A percentile compares a stretch with the other conserved stretches of the same genome.
phyloP scores from a whole-genome alignment of 2,888 invertebrate genomes.

The Merodon equestris region DNA sequence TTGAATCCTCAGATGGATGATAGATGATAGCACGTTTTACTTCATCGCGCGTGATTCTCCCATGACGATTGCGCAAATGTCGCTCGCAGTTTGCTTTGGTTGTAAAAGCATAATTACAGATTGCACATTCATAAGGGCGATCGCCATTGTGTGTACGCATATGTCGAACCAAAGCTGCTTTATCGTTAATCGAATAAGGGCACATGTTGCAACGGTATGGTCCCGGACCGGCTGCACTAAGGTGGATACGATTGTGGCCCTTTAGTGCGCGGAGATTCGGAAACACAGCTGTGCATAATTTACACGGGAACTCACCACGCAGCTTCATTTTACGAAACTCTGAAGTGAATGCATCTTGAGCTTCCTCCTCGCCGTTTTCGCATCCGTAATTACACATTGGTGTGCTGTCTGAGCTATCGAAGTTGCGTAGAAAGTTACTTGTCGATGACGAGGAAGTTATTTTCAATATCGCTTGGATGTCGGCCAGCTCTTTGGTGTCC shows the following conservation, averaged over 20 bases:
- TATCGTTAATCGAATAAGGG: slow-evolving; percentile 89
- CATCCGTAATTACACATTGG: slow-evolving; percentile 78
- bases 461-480: slow-evolving; percentile 90
- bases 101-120: slow-evolving; percentile 98
- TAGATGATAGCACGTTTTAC: slow-evolving; percentile 93
- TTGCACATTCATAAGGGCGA: slow-evolving; percentile 94
- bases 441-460: slow-evolving; percentile 83
- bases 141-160: slow-evolving; percentile 97
- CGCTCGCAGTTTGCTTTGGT: slow-evolving; percentile 98
- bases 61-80: slow-evolving; percentile 94
- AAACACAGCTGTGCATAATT: slow-evolving; percentile 92
- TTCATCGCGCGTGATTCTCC: slow-evolving; percentile 91
- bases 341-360: slow-evolving; percentile 90
- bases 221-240: slow-evolving; percentile 87
- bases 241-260: slow-evolving; percentile 92
- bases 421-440: slow-evolving; percentile 83
- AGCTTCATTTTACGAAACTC: slow-evolving; percentile 94
- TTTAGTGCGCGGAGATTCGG: slow-evolving; percentile 93
- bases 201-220: slow-evolving; percentile 97
- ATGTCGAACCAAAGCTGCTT: slow-evolving; percentile 93
- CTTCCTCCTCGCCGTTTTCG: slow-evolving; percentile 84
- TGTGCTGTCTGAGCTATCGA: slow-evolving; percentile 79
- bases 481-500: slow-evolving; percentile 88
- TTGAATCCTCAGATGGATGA: slow-evolving; percentile 91
- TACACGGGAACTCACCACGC: slow-evolving; percentile 93